Evolutionary conservation across 2,888 invertebrate species (phyloP).

Genomic region (Elaeidobius kamerunicus): DNA sequence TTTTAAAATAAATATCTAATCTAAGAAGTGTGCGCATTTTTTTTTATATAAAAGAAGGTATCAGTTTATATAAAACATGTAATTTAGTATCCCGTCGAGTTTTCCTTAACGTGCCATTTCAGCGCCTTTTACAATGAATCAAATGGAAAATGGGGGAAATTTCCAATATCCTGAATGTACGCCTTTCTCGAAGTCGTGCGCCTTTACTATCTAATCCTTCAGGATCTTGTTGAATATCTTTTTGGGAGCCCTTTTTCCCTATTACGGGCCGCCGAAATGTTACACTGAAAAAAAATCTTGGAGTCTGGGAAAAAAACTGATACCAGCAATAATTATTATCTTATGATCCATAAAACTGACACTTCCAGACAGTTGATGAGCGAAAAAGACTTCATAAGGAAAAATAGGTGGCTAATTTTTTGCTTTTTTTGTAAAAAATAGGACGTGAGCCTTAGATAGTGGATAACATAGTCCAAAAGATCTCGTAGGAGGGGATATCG

Average conservation of each 20-base stretch:
- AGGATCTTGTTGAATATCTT: constrained; percentile 29
- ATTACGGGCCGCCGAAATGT: constrained; percentile 4
- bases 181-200: constrained; percentile 25
- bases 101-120: too few species aligned
- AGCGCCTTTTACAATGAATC: constrained; percentile 27
- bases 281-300: constrained; percentile 16
- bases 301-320: too few species aligned
- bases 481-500: background rate
- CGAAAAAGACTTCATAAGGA: background rate
- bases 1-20: too few species aligned
- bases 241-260: constrained; percentile 15
- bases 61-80: too few species aligned
- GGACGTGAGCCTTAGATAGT: constrained; percentile 1
- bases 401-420: background rate
- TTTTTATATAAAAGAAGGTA: too few species aligned
- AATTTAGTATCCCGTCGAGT: too few species aligned
- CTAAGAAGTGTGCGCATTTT: too few species aligned
- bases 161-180: constrained; percentile 31
- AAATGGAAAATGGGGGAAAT: constrained; percentile 29
- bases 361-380: too few species aligned
- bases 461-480: too few species aligned
- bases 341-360: too few species aligned
- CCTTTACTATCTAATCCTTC: constrained; percentile 28
- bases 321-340: too few species aligned
- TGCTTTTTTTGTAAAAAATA: too few species aligned